Evolutionary conservation across 2,113 vertebrate genomes (phyloP).

Genomic region (Pagrus major): DNA sequence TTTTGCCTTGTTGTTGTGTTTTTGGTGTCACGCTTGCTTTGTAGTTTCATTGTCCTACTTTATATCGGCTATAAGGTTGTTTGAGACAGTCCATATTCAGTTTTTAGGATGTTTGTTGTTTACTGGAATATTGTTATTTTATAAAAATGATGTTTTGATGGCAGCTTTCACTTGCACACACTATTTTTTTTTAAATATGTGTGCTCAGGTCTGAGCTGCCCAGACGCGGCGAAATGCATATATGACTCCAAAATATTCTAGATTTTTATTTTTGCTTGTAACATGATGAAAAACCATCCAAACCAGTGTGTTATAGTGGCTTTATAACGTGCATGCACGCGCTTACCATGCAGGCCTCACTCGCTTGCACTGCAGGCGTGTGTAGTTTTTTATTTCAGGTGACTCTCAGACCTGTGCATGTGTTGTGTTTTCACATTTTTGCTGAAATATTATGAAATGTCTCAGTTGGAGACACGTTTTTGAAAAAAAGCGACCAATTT

Average conservation of each 20-base stretch:
- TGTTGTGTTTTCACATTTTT: slow-evolving; percentile 3
- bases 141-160: slow-evolving; percentile 3
- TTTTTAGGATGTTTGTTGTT: slow-evolving; percentile 8
- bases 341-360: background rate
- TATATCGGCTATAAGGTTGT: background rate
- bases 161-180: background rate
- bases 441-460: background rate
- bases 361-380: background rate
- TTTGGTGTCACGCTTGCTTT: slow-evolving; percentile 4
- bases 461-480: background rate
- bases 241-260: background rate
- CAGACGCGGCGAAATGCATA: background rate
- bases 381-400: background rate
- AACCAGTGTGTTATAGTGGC: background rate
- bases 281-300: background rate
- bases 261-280: background rate
- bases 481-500: background rate
- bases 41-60: slow-evolving; percentile 4
- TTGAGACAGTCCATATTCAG: background rate
- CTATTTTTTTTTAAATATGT: background rate
- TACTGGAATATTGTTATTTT: slow-evolving; percentile 21
- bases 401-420: background rate
- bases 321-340: background rate
- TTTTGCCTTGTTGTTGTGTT: background rate
- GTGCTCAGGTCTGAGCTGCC: background rate